Evolutionary conservation across 1,140 invertebrate genomes (phyloP), one percentile per base, ranked within the genome.

Genomic region (Asbolus verrucosus): DNA sequence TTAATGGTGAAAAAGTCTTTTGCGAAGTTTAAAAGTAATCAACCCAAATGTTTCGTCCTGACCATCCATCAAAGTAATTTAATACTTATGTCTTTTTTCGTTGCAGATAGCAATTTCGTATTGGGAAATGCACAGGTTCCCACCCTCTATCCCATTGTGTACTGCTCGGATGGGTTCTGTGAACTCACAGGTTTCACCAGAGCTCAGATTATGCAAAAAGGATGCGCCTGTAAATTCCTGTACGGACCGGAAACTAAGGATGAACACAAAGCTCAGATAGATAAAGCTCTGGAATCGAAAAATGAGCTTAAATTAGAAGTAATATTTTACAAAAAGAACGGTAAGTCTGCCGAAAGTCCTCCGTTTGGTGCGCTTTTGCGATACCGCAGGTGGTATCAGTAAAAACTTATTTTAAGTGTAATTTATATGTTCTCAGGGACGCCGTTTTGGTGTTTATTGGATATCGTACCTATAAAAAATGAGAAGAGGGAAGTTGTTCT

Each of bases 391-490:
- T 27, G 24, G 24, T 8, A 8, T 27, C 24, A 4, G 3, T 36
- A 36, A 36, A 36, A 67, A 13, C 36, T 3, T 6, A 2, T 27
- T 15, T 13, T 61, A 61, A 31, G 13, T 36, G 19, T 33, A 19
- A 67, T 33, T 36, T 70, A 16, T 69, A 61, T 70, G 31, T 68
- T 54, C 86, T 13, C 84, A 97, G 95, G 93, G 71, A 89, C 88
- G 70, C 91, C 93, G 24, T 98, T 98, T 82, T 95, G 95, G 92
- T 98, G 96, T 83, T 86, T 98, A 69, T 87, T 98, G 83, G 96
- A 98, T 83, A 97, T 98, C 81, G 95, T 98, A 33, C 96, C 96
- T 77, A 98, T 98, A 83, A 98, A 98, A 85, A 98, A 98, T 87
- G 96, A 98, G 81, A 98, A 98, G 82, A 87, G 95, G 69, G 95